A percentile compares a stretch with the other conserved stretches of the same genome.
Conservation (phyloP, 2,797 vertebrate genomes). For the Myiothlypis coronata region DNA sequence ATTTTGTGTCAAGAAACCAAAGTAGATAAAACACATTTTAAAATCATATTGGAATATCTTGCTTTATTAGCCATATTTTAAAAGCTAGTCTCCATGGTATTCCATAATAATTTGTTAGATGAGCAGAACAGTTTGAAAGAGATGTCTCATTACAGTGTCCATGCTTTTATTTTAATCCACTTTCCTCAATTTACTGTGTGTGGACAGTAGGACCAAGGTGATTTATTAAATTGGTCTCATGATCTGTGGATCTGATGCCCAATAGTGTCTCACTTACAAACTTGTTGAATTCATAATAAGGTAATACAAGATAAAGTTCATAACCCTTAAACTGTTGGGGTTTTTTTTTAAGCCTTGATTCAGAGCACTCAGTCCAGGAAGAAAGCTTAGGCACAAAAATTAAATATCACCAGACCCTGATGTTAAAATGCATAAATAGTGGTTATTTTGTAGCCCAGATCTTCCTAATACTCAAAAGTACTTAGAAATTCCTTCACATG, state of each 20-base stretch:
- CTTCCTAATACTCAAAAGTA: background rate
- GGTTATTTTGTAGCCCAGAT: background rate
- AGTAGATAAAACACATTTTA: background rate
- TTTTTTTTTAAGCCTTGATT: background rate
- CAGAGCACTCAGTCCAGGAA: background rate
- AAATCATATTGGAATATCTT: background rate
- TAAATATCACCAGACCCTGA: background rate
- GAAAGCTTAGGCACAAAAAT: background rate
- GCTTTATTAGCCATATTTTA: background rate
- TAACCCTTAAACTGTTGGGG: background rate
- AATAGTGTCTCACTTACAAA: background rate
- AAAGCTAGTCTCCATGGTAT: background rate
- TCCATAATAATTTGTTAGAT: background rate
- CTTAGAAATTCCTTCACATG: background rate
- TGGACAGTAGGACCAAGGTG: background rate
- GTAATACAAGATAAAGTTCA: background rate
- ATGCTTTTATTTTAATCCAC: background rate
- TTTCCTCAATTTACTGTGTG: background rate
- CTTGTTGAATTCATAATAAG: background rate
- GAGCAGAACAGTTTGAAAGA: background rate
- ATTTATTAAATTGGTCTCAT: background rate
- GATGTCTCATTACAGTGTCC: background rate
- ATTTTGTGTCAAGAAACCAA: background rate
- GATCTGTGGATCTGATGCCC: background rate
- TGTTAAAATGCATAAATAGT: background rate